phyloP scores from a whole-genome alignment of 2,888 invertebrate genomes.

The Limnephilus auricula region DNA sequence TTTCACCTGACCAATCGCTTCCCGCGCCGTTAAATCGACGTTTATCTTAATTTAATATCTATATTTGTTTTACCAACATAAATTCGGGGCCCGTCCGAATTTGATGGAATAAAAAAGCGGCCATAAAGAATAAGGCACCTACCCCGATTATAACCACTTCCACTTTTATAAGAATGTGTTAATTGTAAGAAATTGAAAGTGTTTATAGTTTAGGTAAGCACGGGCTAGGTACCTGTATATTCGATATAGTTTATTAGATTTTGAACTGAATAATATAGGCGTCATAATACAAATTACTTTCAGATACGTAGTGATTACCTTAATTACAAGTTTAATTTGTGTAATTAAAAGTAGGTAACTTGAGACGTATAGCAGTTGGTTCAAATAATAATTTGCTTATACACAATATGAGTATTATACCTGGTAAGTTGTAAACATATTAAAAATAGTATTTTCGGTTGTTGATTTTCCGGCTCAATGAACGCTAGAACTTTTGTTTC shows the following conservation, averaged over 20 bases:
- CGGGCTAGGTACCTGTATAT: neutral
- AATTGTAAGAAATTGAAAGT: slow-evolving; percentile 37
- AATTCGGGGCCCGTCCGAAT: slow-evolving; percentile 55
- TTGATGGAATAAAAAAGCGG: slow-evolving; percentile 26
- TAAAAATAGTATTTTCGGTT: too few relatives aligned
- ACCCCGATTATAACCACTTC: neutral
- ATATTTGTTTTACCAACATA: slow-evolving; percentile 63
- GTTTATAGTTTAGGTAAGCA: neutral
- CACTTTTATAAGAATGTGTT: slow-evolving; percentile 29
- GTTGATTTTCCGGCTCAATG: too few relatives aligned
- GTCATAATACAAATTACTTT: neutral
- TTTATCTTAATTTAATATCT: slow-evolving; percentile 66
- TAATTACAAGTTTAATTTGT: neutral
- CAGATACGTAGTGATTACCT: neutral
- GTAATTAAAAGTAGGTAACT: neutral
- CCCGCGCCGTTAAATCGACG: slow-evolving; percentile 57
- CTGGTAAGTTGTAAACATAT: too few relatives aligned
- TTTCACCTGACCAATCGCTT: slow-evolving; percentile 46
- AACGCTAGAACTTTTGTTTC: too few relatives aligned
- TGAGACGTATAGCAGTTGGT: neutral
- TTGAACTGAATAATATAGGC: neutral
- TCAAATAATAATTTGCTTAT: neutral
- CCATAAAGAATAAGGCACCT: neutral
- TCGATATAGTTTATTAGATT: neutral
- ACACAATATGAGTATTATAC: too few relatives aligned